Percentiles rank a stretch among this genome's conserved stretches.
These are phyloP conservation scores for Eumeta japonica DNA, from an alignment of 1,140 invertebrate species.

Conservation along the genomic window DNA sequence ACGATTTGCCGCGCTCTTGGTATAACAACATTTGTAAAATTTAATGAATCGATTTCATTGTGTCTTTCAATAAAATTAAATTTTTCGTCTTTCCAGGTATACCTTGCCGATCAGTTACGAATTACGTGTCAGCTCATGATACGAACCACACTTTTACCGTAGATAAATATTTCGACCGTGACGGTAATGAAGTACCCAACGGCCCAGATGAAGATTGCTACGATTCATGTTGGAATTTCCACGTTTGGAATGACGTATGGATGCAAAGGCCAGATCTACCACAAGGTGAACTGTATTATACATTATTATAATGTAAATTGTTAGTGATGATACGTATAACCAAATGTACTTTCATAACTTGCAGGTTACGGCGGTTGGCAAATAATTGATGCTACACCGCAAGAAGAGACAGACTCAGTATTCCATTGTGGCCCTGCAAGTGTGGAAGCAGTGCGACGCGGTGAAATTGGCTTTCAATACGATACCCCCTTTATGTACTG, in stretches of 20 bases:
- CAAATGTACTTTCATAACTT: constrained; percentile 4
- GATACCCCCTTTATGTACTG: constrained; percentile 76
- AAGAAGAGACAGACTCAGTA: constrained; percentile 68
- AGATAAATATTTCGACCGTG: constrained; percentile 67
- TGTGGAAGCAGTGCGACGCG: constrained; percentile 69
- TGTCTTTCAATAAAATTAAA: constrained; percentile 6
- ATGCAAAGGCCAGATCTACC: constrained; percentile 75
- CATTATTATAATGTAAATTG: constrained; percentile 4
- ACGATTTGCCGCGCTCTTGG: constrained; percentile 64
- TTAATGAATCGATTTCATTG: background rate
- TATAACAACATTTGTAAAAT: constrained; percentile 15
- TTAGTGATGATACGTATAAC: too few species aligned
- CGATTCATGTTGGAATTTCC: constrained; percentile 76
- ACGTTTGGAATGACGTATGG: constrained; percentile 85
- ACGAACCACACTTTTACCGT: constrained; percentile 70
- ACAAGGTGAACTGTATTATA: constrained; percentile 31
- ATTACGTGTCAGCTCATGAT: constrained; percentile 78
- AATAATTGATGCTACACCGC: constrained; percentile 75
- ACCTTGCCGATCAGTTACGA: constrained; percentile 72
- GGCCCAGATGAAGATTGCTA: constrained; percentile 62
- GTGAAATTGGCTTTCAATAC: constrained; percentile 72
- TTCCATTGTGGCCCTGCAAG: constrained; percentile 72
- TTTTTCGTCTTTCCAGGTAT: constrained; percentile 62
- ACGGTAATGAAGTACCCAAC: constrained; percentile 63
- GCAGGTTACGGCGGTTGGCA: constrained; percentile 77